Conservation (phyloP, 35 echinoderm and acorn worm genomes). For the Nesometra sesokonis region DNA sequence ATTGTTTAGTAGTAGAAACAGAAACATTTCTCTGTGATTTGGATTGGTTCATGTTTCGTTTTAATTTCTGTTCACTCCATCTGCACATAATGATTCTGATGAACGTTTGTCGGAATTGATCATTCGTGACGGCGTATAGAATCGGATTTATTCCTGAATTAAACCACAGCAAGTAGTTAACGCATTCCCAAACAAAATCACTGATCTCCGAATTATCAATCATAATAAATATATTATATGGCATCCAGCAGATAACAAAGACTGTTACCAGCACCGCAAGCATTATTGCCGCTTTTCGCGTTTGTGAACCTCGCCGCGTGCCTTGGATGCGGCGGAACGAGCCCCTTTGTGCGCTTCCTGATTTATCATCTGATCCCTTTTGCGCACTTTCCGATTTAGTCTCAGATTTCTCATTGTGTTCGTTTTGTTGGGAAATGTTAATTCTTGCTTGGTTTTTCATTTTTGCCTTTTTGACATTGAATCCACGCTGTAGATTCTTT, state of each 20-base stretch:
- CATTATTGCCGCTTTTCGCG: not conserved
- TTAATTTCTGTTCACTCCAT: not conserved
- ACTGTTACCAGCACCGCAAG: not conserved
- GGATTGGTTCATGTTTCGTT: too few species aligned
- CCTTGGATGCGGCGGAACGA: not conserved
- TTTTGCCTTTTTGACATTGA: not conserved
- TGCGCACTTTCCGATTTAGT: not conserved
- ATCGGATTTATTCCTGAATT: conserved; percentile 8
- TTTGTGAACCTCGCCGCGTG: not conserved
- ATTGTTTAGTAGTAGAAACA: too few species aligned
- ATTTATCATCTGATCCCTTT: too few species aligned
- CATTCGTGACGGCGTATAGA: conserved; percentile 3
- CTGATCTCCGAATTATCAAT: not conserved
- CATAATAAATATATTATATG: not conserved
- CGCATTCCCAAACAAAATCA: conserved; percentile 2
- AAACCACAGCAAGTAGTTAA: conserved; percentile 5
- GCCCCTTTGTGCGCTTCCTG: not conserved
- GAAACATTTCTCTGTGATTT: too few species aligned
- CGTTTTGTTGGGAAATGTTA: not conserved
- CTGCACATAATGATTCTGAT: not conserved
- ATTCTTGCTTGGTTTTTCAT: not conserved
- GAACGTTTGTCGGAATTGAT: not conserved
- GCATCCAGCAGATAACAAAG: conserved; percentile 10
- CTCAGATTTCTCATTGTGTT: not conserved
- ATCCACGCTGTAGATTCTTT: not conserved